Evolutionary conservation across 2,888 invertebrate genomes (phyloP), one percentile per base, ranked within the genome.

Genomic region (Globia sparganii): DNA sequence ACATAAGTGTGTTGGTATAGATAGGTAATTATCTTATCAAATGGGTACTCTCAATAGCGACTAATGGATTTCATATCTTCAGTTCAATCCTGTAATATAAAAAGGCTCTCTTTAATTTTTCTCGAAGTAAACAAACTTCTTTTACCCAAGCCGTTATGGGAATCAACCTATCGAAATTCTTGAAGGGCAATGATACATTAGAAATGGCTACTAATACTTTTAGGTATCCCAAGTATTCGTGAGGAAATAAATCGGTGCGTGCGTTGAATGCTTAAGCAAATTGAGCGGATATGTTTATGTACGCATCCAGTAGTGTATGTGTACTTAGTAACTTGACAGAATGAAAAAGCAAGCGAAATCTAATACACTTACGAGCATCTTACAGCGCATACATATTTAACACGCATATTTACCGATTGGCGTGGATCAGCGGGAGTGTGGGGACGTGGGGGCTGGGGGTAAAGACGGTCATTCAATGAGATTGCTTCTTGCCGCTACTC

Each of bases 361-460:
- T 96, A 96, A 96, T 96, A 96, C 96, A 96, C 96, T 96, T 96
- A 96, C 95, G 94, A 95, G 94, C 93, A 92, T 95, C 95, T 96
- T 94, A 96, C 94, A 93, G 93, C 93, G 91, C 95, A 96, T 96
- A 96, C 96, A 96, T 96, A 96, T 96, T 96, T 96, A 96, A 96
- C 96, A 96, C 96, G 96, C 96, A 96, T 96, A 96, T 96, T 96
- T 96, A 96, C 96, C 95, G 96, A 96, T 96, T 95, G 96, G 96
- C 93, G 94, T 92, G 96, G 96, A 95, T 95, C 95, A 93, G 91
- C 90, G 92, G 93, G 93, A 90, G 91, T 88, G 91, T 88, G 91
- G 90, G 87, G 88, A 77, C 89, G 88, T 82, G 83, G 91, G 89
- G 86, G 90, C 88, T 77, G 85, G 92, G 93, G 92, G 93, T 91